Evolutionary conservation across 2,797 vertebrate species (phyloP), one percentile per base, ranked within the genome.

Genomic region (Pseudomugil gertrudae): DNA sequence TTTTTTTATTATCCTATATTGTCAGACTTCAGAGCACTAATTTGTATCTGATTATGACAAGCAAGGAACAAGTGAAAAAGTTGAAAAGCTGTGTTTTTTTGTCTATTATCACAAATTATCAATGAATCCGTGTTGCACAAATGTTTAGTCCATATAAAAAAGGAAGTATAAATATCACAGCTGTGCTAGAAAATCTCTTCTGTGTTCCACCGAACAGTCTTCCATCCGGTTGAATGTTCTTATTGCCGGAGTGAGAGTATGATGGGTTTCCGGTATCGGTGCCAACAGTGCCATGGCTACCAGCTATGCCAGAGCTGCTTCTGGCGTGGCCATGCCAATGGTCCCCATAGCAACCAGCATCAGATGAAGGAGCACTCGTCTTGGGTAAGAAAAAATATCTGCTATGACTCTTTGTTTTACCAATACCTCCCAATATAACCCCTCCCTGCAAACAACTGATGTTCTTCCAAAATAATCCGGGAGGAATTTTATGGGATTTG

Each of bases 341-440:
- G 97, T 69, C 91, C 96, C 62, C 98, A 99, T 85, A 98, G 97
- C 95, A 99, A 98, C 95, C 98, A 99, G 88, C 98, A 99, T 85
- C 98, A 99, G 94, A 99, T 99, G 98, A 99, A 98, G 93, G 98
- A 99, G 90, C 97, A 99, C 72, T 98, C 97, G 1, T 99, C 98
- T 0, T 99, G 98, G 97, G 97, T 98, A 94, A 92, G 90, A 54
- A 36, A 72, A 57, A 3, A 72, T 35, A 19, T 40, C 47, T 43
- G 30, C 14, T 32, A 68, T 69, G 27, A 40, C 40, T 72, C 66
- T 45, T 75, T 57, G 70, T 29, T n/a, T n/a, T n/a, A 70, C 79
- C 74, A 60, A 63, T 62, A 63, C 17, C 35, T 68, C 30, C 26
- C 67, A 57, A 48, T 45, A 38, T 8, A 50, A 59, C 47, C 51